Conservation (phyloP, 2,888 invertebrate genomes). For the Drosophila anceps region DNA sequence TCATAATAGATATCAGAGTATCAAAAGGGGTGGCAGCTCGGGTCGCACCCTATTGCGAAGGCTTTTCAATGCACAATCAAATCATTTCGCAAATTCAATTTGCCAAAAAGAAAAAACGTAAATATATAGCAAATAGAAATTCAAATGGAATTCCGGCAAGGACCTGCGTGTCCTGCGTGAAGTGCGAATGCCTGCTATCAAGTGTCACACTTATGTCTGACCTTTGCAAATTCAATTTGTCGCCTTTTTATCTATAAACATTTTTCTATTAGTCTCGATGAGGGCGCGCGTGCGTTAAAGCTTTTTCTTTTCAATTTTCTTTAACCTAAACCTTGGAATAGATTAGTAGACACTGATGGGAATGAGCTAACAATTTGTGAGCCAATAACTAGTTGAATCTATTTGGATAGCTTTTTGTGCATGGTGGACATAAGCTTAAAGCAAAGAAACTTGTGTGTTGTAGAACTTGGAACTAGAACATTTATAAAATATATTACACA, state of each 20-base stretch:
- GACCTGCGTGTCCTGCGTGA: constrained; percentile 31
- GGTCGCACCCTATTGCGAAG: constrained; percentile 33
- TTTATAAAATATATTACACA: background rate
- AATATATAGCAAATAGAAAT: constrained; percentile 58
- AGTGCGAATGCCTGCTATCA: constrained; percentile 77
- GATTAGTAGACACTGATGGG: constrained; percentile 11
- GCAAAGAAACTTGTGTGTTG: background rate
- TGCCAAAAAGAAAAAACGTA: constrained; percentile 50
- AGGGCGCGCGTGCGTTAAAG: constrained; percentile 10
- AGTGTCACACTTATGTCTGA: constrained; percentile 83
- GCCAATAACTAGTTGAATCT: constrained; percentile 16
- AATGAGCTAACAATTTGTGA: background rate
- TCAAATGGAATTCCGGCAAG: constrained; percentile 68
- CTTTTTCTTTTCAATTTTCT: constrained; percentile 26
- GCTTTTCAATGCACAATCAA: constrained; percentile 74
- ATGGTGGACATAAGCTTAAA: background rate
- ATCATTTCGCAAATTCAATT: constrained; percentile 77
- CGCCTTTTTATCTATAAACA: constrained; percentile 83
- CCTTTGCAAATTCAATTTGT: constrained; percentile 84
- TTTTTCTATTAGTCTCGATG: constrained; percentile 81
- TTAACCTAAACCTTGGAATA: constrained; percentile 35
- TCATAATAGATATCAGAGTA: constrained; percentile 3
- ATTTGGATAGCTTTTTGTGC: background rate
- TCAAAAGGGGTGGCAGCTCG: constrained; percentile 57
- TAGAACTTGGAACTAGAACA: background rate